Base-by-base conservation (phyloP, 2,113 vertebrate genomes). In the Phaetusa simplex region DNA sequence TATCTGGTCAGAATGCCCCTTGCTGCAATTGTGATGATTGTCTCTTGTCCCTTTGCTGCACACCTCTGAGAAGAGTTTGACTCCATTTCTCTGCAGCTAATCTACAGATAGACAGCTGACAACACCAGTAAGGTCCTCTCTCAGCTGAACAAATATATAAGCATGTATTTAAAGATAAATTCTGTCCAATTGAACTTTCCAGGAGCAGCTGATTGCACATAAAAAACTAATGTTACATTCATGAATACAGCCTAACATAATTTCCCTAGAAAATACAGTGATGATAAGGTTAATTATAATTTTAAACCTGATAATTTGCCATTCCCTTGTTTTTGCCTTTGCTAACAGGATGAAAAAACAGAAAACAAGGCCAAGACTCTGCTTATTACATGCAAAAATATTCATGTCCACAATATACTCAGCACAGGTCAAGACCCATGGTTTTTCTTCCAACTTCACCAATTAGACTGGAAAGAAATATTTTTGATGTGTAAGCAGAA, bases 401-500 rank as follows among this genome's bases (percentile, higher is more conserved):
- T 98, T 97, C 92, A 92, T 90, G 94, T 97, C 98, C 97, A 97
- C 78, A 97, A 94, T 95, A 86, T 95, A 95, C 94, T 97, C 92
- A 96, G 90, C 74, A 94, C 83, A 98, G 90, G 87, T 95, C 77
- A 79, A 95, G 94, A 96, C 93, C 94, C 84, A 11, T 65, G 83
- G 24, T 84, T 87, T 96, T 98, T 93, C 95, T 95, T 95, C 95
- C 72, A 95, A 92, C 96, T 96, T 92, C 86, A 80, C 94, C 96
- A 97, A 98, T 98, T 98, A 98, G 88, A 97, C 70, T 86, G 90
- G 78, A 97, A 98, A 98, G 97, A 81, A 97, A 98, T 95, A 96
- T 73, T 97, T 97, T 76, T 97, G 42, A 97, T 88, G 90, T 87
- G 84, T 70, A 97, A 98, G 82, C 73, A 80, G 93, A 98, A 97